These are phyloP conservation scores for Tragelaphus oryx DNA, from an alignment of 2,797 vertebrate genomes.

Conservation along the genomic window DNA sequence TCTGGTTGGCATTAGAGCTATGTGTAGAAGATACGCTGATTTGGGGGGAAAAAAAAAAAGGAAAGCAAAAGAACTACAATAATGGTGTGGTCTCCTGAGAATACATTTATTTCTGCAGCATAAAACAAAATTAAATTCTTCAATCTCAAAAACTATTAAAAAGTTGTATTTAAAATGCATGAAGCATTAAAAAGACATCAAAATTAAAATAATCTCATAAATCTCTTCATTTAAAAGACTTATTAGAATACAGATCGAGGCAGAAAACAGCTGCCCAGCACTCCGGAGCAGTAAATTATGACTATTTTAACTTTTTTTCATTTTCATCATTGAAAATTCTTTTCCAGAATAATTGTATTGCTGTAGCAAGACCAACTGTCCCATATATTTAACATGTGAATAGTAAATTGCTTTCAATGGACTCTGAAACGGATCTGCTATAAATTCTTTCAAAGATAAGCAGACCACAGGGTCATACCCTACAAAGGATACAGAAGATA, in stretches of 20 bases:
- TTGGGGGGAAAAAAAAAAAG: not conserved
- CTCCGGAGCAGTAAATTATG: constrained; percentile 88
- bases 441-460: constrained; percentile 88
- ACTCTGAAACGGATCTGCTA: constrained; percentile 89
- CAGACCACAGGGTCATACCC: constrained; percentile 79
- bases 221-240: constrained; percentile 87
- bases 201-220: constrained; percentile 90
- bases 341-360: constrained; percentile 89
- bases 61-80: constrained; percentile 78
- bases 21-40: constrained; percentile 60
- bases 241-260: constrained; percentile 86
- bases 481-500: constrained; percentile 84
- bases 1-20: constrained; percentile 41
- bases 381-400: constrained; percentile 88
- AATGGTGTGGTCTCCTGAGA: constrained; percentile 90
- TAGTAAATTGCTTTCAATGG: constrained; percentile 90
- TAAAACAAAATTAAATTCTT: constrained; percentile 89
- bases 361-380: constrained; percentile 90
- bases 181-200: constrained; percentile 91
- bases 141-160: constrained; percentile 88
- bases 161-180: constrained; percentile 89
- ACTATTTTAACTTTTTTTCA: constrained; percentile 89
- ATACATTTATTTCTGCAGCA: constrained; percentile 90
- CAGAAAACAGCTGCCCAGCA: constrained; percentile 84
- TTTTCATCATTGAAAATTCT: constrained; percentile 90